phyloP scores from a whole-genome alignment of 1,140 invertebrate species.

The Thaumetopoea pityocampa region DNA sequence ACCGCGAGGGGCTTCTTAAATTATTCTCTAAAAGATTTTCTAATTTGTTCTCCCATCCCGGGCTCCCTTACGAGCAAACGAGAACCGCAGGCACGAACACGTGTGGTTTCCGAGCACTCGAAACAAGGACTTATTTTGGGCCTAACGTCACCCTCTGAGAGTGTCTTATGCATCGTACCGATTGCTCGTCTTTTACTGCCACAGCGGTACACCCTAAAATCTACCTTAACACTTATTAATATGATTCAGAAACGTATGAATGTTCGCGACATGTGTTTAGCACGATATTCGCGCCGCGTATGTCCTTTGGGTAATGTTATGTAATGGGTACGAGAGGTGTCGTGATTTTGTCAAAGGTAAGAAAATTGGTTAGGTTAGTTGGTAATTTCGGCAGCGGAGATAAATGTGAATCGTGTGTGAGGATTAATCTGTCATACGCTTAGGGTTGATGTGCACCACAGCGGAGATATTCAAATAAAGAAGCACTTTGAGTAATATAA shows the following conservation, averaged over 20 bases:
- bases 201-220: constrained; percentile 31
- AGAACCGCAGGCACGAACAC: constrained; percentile 41
- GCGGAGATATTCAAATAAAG: no score
- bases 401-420: constrained; percentile 48
- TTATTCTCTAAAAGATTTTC: constrained; percentile 74
- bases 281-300: constrained; percentile 53
- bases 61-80: constrained; percentile 39
- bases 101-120: constrained; percentile 30
- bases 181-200: constrained; percentile 35
- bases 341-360: constrained; percentile 74
- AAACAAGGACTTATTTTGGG: constrained; percentile 45
- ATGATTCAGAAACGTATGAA: constrained; percentile 40
- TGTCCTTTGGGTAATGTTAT: constrained; percentile 71
- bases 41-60: constrained; percentile 64
- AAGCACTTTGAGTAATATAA: no score
- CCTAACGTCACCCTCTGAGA: constrained; percentile 42
- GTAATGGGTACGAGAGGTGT: constrained; percentile 59
- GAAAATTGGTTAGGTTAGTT: constrained; percentile 70
- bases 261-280: constrained; percentile 29
- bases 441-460: no score
- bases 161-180: constrained; percentile 39
- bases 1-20: constrained; percentile 64
- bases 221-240: constrained; percentile 48
- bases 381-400: constrained; percentile 50
- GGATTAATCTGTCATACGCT: constrained; percentile 19